Evolutionary conservation across 2,888 invertebrate species (phyloP).

Genomic region (Drepana falcataria): DNA sequence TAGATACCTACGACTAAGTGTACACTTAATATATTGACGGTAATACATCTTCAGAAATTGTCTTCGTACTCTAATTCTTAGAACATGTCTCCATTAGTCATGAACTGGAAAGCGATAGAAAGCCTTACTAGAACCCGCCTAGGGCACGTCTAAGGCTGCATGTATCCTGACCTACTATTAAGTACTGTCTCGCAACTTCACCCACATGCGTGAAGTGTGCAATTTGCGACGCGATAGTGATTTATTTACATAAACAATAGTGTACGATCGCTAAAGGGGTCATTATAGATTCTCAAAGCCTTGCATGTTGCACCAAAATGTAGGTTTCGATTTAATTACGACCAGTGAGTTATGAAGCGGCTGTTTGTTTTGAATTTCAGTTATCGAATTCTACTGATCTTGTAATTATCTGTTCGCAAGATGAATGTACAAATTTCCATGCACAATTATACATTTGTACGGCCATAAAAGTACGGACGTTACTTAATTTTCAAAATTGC

Average conservation of each 20-base stretch:
- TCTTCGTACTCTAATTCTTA: slow-evolving; percentile 4
- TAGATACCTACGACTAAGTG: no score
- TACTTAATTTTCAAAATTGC: not conserved
- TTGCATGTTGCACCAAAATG: slow-evolving; percentile 21
- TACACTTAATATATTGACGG: not conserved
- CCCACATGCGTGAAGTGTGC: slow-evolving; percentile 55
- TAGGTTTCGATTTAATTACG: slow-evolving; percentile 35
- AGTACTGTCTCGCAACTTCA: slow-evolving; percentile 60
- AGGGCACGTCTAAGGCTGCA: slow-evolving; percentile 42
- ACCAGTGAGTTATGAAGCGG: slow-evolving; percentile 24
- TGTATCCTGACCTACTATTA: slow-evolving; percentile 63
- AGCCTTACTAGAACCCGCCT: slow-evolving; percentile 33
- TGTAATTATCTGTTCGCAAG: slow-evolving; percentile 11
- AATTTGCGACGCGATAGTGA: slow-evolving; percentile 64
- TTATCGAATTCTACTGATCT: slow-evolving; percentile 10
- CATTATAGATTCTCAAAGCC: slow-evolving; percentile 50
- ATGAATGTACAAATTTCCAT: slow-evolving; percentile 14
- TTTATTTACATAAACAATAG: slow-evolving; percentile 71
- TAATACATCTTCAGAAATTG: slow-evolving; percentile 2
- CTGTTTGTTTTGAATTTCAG: slow-evolving; percentile 15
- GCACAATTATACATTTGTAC: slow-evolving; percentile 4
- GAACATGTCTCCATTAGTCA: slow-evolving; percentile 24
- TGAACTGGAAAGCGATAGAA: slow-evolving; percentile 29
- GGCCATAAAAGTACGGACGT: not conserved
- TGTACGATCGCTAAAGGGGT: slow-evolving; percentile 25